Evolutionary conservation across 2,888 invertebrate genomes (phyloP), one percentile per base, ranked within the genome.

Genomic region (Eristalis arbustorum): DNA sequence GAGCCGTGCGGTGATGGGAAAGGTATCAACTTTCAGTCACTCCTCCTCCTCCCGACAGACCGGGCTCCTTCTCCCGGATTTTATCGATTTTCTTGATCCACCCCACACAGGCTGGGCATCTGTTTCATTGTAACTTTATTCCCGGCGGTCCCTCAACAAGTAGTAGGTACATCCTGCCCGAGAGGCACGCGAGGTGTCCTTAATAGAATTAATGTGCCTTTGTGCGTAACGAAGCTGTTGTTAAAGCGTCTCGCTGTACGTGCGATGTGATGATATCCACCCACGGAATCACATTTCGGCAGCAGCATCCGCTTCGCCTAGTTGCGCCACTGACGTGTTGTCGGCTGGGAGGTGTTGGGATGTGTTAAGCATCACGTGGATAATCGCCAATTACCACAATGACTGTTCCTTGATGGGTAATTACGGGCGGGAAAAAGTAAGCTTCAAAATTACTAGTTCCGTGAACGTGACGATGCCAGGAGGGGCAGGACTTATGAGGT

Each of bases 391-490:
- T 75, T 75, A 78, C 40, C 40, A 23, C 22, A 66, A 62, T 72
- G 73, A 82, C 73, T 66, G 74, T 71, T 74, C 71, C 74, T 75
- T 79, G 69, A 66, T 78, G 84, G 78, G 61, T 75, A 74, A 74
- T 78, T 78, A 71, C 56, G 25, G 13, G 11, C 0, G 13, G 14
- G 13, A 59, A 59, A 59, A 59, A 23, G 25, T 13, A 2, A 59
- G 59, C 59, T 59, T 49, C 49, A 49, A 49, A 49, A 49, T 49
- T 6, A 49, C 49, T n/a, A 6, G n/a, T 49, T 4, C n/a, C 18
- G n/a, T 49, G n/a, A 18, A 49, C 18, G 49, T 18, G 18, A 49
- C 4, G 49, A 49, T 8, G 8, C 49, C 49, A 18, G 8, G 18
- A n/a, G 18, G 18, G 25, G 25, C 49, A 18, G 74, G 14, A 37